Conservation (phyloP, 2,113 vertebrate genomes). For the Hippocampus zosterae region DNA sequence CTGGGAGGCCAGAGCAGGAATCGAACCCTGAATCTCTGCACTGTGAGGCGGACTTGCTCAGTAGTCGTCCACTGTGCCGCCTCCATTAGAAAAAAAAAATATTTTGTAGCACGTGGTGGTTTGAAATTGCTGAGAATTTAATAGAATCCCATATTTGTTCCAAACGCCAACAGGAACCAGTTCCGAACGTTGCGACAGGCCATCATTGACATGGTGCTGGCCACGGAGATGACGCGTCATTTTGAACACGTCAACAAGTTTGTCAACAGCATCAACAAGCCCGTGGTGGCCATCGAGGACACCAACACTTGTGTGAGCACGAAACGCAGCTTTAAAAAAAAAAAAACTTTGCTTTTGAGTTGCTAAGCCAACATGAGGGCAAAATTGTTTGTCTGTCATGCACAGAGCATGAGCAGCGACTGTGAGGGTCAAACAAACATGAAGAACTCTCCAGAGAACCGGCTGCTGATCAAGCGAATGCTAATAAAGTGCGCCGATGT, state of each 20-base stretch:
- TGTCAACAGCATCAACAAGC: slow-evolving; percentile 96
- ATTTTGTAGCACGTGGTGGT: too few relatives aligned
- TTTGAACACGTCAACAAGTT: slow-evolving; percentile 98
- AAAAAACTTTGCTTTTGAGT: not conserved
- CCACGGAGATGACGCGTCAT: slow-evolving; percentile 96
- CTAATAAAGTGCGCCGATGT: slow-evolving; percentile 97
- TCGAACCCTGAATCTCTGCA: too few relatives aligned
- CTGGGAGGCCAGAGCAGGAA: too few relatives aligned
- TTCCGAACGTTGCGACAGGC: slow-evolving; percentile 89
- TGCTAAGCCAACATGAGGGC: not conserved
- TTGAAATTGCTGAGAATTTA: too few relatives aligned
- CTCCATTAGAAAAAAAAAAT: too few relatives aligned
- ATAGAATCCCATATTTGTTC: not conserved
- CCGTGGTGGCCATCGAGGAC: slow-evolving; percentile 81
- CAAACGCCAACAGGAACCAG: slow-evolving; percentile 75
- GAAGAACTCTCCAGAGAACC: slow-evolving; percentile 88
- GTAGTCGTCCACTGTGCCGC: too few relatives aligned
- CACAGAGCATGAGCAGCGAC: slow-evolving; percentile 79
- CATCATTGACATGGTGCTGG: slow-evolving; percentile 97
- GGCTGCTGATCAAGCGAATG: slow-evolving; percentile 93
- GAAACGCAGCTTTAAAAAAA: not conserved
- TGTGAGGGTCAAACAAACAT: slow-evolving; percentile 75
- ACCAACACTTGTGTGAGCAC: slow-evolving; percentile 68
- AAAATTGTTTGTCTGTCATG: slow-evolving; percentile 11
- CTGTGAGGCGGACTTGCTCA: too few relatives aligned